Evolutionary conservation across 1,140 invertebrate species (phyloP), one percentile per base, ranked within the genome.

Genomic region (Cydia strobilella): DNA sequence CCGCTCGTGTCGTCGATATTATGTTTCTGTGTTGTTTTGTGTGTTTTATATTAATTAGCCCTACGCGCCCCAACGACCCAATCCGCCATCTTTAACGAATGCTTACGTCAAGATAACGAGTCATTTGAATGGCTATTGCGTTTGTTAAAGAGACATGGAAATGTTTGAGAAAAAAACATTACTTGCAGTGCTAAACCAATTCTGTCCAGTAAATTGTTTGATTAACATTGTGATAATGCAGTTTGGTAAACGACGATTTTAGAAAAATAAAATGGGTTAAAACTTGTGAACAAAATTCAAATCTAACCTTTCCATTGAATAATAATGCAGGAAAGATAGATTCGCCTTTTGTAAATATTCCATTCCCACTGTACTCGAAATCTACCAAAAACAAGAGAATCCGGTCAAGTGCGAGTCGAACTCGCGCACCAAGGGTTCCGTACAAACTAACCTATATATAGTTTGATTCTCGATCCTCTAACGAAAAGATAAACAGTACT

Each of bases 11-110:
- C 73, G 73, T 76, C 72, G 79, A 86, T 89, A 89, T 89, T 88
- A 80, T 82, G 79, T 88, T 89, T 81, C 87, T 20, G n/a, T n/a
- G n/a, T n/a, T n/a, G n/a, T n/a, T n/a, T 89, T 87, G 86, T 88
- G 76, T 79, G 74, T 77, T 80, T 82, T 74, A 86, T 84, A 87
- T 89, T 86, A 87, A 89, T 89, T 88, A 86, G 65, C 27, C 27
- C 65, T 23, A 77, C 79, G 72, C 74, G 76, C 76, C 78, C 79
- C 81, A 82, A 85, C 76, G 83, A 80, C 81, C 81, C 78, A 82
- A 81, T 80, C 79, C 74, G 81, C 78, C 80, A 82, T 75, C 72
- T 80, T 80, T 84, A 78, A 84, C 83, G 80, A 81, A 84, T 80
- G 75, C 79, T 77, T 76, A 79, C 78, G 66, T 76, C 74, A 75